Evolutionary conservation across 2,113 vertebrate genomes (phyloP).

Genomic region (Daphoenositta chrysoptera): DNA sequence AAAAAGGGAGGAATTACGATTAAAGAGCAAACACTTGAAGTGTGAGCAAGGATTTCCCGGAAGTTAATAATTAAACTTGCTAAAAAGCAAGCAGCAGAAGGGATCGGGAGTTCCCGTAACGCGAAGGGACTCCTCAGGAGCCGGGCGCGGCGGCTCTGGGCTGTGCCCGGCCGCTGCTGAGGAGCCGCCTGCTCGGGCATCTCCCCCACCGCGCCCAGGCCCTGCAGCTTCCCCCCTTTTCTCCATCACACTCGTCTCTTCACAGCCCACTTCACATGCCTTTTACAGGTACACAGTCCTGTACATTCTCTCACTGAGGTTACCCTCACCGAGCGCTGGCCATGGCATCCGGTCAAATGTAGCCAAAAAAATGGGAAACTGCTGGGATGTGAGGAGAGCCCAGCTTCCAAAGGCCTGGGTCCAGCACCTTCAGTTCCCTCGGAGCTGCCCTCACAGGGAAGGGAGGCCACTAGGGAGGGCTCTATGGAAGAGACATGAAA

Average conservation of each 20-base stretch:
- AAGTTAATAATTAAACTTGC: not conserved
- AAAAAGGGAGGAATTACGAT: not conserved
- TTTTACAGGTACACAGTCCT: not conserved
- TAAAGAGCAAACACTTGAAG: not conserved
- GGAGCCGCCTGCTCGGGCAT: not conserved
- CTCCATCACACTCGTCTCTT: accelerated
- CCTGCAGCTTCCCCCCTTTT: not conserved
- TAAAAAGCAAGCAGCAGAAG: not conserved
- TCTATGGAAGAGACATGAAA: not conserved
- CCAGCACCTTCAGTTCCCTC: not conserved
- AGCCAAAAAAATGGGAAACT: not conserved
- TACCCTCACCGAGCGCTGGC: not conserved
- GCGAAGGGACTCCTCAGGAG: not conserved
- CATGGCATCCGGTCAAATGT: not conserved
- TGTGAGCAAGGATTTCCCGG: not conserved
- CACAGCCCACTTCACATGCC: not conserved
- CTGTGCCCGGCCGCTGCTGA: not conserved
- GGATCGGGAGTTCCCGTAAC: accelerated
- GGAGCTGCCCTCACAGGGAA: not conserved
- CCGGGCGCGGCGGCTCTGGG: not conserved
- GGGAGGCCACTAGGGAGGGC: not conserved
- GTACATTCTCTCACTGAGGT: not conserved
- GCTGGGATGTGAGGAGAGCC: not conserved
- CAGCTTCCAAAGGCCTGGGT: not conserved
- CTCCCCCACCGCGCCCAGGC: accelerated